Base-by-base conservation (phyloP, 2,113 vertebrate species). In the Cochlearius cochlearius region DNA sequence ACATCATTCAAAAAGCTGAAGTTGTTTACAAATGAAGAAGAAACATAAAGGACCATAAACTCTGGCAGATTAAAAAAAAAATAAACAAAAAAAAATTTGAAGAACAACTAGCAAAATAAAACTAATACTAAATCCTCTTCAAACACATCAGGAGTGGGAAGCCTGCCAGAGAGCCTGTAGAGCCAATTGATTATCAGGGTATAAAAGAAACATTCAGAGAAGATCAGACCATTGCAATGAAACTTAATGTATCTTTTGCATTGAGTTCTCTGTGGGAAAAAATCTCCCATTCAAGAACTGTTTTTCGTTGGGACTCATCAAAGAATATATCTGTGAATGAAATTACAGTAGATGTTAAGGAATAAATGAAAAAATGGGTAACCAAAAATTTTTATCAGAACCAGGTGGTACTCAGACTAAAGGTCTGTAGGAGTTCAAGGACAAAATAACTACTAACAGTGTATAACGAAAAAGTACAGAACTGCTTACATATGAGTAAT, bases 241-340 rank as follows among this genome's bases (percentile, higher is more conserved):
- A 92, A 52, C 8, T 22, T 19, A 34, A 43, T 10, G 0, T 39
- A 36, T 52, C 59, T 91, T 86, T 72, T 41, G 7, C 15, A 21
- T 12, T 71, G 10, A 39, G 10, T 53, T 34, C 10, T 77, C 63
- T 43, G 19, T 50, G 13, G 41, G 22, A 71, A 81, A 93, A 81
- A 81, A 41, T 32, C 6, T 47, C 17, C 17, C 2, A 1, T 29
- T 86, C 18, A 67, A 74, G 55, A 47, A 50, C 17, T 0, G 0
- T 43, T 85, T 79, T 79, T 56, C 12, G 13, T 0, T 52, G 22
- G 4, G 7, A 53, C 8, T 49, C 32, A 23, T 47, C 17, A 82
- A 75, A 75, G 26, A 39, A 50, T 55, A 22, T 21, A 67, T 68
- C 43, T 85, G 9, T 30, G 25, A 85, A 75, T 75, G 12, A 85